Evolutionary conservation across 2,113 vertebrate species (phyloP).

Genomic region (Urocitellus parryii): DNA sequence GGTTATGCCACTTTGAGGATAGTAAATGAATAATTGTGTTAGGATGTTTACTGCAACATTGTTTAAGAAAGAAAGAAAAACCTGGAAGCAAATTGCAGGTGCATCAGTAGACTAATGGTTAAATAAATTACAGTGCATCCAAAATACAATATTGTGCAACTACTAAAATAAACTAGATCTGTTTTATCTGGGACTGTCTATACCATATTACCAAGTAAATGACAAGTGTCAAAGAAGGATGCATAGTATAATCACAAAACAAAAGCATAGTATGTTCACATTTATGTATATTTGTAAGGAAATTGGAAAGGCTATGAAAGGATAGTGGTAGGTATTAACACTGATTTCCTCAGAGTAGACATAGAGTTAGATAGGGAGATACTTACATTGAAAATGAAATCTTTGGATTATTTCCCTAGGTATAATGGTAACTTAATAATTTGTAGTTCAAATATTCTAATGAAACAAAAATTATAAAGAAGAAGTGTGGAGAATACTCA

Average conservation of each 20-base stretch:
- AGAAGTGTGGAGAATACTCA: background rate
- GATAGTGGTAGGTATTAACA: background rate
- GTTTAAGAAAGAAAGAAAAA: slow-evolving; percentile 6
- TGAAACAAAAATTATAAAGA: background rate
- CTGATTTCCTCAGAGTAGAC: background rate
- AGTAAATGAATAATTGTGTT: background rate
- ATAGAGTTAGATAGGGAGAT: background rate
- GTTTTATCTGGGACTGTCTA: background rate
- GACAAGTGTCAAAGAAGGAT: slow-evolving; percentile 25
- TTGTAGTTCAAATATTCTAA: slow-evolving; percentile 39
- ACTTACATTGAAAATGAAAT: slow-evolving; percentile 32
- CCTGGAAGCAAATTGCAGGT: slow-evolving; percentile 13
- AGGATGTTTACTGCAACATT: slow-evolving; percentile 2
- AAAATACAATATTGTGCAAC: slow-evolving; percentile 50
- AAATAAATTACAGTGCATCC: slow-evolving; percentile 37
- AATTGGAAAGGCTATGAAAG: slow-evolving; percentile 40
- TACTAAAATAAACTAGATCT: slow-evolving; percentile 60
- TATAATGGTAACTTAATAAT: slow-evolving; percentile 13
- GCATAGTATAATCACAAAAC: background rate
- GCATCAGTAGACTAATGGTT: slow-evolving; percentile 50
- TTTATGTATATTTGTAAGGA: background rate
- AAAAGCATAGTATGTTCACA: background rate
- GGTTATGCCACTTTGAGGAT: background rate
- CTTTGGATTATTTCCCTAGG: background rate
- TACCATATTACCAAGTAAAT: slow-evolving; percentile 36